Base-by-base conservation (phyloP, 1,140 invertebrate species). In the Muscidifurax raptorellus region DNA sequence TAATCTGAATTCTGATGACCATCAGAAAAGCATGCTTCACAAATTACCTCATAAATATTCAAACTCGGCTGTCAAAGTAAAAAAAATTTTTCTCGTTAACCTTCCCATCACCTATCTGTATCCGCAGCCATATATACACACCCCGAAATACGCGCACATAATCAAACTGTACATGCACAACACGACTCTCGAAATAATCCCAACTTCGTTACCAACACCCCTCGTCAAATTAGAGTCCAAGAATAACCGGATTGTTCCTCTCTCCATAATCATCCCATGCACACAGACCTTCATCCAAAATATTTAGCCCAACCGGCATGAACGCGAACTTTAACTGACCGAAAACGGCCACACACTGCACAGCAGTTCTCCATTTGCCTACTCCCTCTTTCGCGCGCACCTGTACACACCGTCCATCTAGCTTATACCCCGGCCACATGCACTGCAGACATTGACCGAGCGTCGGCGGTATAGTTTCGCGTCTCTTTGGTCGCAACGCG, bases 1-100 rank as follows among this genome's bases (percentile, higher is more conserved):
- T 59, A 59, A 59, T 59, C 52, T 59, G 18, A 59, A 59, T 59
- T 59, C 22, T 59, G 52, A 59, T 59, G 52, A 59, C 52, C 36
- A 40, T 40, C 4, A n/a, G 52, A n/a, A 59, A 59, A 59, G 52
- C 52, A 59, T 2, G 15, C 22, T 22, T 59, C 52, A 22, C 52
- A 59, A 59, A 59, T 59, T 59, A 59, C 52, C 52, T 59, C 52
- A 59, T 59, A 59, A 59, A 59, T 59, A n/a, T 59, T 59, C 52
- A 59, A 59, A n/a, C 52, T 59, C 52, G 22, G 5, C 52, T 22
- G 18, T 59, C 52, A 59, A 59, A 59, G 52, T 59, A 0, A n/a
- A 59, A 59, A 59, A 59, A 47, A 15, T 7, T 59, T n/a, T n/a
- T 59, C 52, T 59, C 52, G 52, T 59, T 6, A 59, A 59, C 52